Percentiles rank a stretch among this genome's conserved stretches.
phyloP scores from a whole-genome alignment of 1,140 invertebrate genomes.

The Ridgeia piscesae region DNA sequence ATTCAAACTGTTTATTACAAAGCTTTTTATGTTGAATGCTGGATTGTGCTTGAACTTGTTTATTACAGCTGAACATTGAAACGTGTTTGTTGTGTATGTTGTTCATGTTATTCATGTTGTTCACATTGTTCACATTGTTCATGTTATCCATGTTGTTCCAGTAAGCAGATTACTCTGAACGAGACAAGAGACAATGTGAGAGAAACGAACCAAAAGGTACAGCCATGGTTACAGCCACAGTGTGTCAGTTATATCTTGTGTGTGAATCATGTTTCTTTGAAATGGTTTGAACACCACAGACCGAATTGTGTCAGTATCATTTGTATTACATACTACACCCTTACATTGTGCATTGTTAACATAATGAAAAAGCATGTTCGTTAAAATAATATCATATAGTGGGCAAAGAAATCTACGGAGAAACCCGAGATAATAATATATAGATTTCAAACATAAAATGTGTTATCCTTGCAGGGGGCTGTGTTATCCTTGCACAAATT shows the following conservation, averaged over 20 bases:
- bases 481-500: background rate
- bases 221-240: too few species aligned
- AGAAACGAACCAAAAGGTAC: slow-evolving; percentile 53
- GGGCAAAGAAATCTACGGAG: background rate
- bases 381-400: background rate
- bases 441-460: background rate
- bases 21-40: background rate
- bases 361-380: background rate
- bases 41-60: background rate
- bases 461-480: too few species aligned
- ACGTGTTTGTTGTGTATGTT: background rate
- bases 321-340: too few species aligned
- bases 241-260: slow-evolving; percentile 7
- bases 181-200: slow-evolving; percentile 54
- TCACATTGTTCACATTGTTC: slow-evolving; percentile 21
- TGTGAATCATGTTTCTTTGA: background rate
- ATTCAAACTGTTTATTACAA: background rate
- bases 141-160: slow-evolving; percentile 31
- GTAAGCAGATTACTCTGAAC: slow-evolving; percentile 54
- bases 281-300: background rate
- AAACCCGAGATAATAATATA: background rate
- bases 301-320: background rate
- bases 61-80: background rate
- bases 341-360: too few species aligned
- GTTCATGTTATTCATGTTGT: slow-evolving; percentile 21